Conservation (phyloP, 2,113 vertebrate genomes). For the Actenoides hombroni region DNA sequence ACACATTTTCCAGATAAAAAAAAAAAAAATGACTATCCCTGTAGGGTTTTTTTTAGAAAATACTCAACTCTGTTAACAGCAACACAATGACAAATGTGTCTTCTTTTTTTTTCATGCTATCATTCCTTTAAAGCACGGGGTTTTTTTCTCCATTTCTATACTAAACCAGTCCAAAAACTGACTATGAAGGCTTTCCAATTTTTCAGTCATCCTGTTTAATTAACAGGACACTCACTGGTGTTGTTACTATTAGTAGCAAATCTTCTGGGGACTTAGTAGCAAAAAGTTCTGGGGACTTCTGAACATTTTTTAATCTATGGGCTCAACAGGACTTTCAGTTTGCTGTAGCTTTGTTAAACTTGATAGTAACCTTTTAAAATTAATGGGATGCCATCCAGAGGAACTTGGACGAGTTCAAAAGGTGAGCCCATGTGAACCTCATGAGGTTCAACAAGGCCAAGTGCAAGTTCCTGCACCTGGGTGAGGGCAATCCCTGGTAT, state of each 20-base stretch:
- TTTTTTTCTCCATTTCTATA: not conserved
- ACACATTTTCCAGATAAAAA: not conserved
- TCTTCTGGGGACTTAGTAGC: not conserved
- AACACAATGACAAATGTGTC: not conserved
- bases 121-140: not conserved
- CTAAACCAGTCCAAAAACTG: not conserved
- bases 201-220: not conserved
- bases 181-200: not conserved
- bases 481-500: not conserved
- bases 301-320: not conserved
- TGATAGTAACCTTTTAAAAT: not conserved
- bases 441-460: not conserved
- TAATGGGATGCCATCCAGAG: not conserved
- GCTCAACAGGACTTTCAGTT: not conserved
- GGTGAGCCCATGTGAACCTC: not conserved
- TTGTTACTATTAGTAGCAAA: not conserved
- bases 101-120: accelerated
- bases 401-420: not conserved
- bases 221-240: not conserved
- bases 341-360: not conserved
- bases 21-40: not conserved
- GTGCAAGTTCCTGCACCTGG: not conserved
- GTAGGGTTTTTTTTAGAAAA: not conserved
- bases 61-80: not conserved
- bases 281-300: not conserved